phyloP scores from a whole-genome alignment of 2,113 vertebrate genomes.

The Aleadryas rufinucha region DNA sequence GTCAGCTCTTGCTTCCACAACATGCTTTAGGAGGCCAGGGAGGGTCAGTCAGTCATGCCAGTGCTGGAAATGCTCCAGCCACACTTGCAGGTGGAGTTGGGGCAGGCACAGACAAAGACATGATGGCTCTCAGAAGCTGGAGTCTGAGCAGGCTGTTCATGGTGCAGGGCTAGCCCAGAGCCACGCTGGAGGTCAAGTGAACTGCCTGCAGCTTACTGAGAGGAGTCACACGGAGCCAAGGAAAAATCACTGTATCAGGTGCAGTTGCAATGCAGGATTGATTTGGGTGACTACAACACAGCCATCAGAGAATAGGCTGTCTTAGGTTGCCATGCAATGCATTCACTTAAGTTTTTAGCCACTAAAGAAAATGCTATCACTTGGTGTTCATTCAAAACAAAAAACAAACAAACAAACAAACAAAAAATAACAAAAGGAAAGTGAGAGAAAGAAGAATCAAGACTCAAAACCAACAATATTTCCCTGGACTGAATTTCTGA shows the following conservation, averaged over 20 bases:
- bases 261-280: not conserved
- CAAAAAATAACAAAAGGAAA: not conserved
- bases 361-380: not conserved
- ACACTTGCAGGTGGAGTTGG: not conserved
- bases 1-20: not conserved
- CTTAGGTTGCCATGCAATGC: not conserved
- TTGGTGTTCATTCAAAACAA: not conserved
- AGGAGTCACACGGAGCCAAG: not conserved
- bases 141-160: not conserved
- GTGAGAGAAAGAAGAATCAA: not conserved
- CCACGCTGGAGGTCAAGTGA: not conserved
- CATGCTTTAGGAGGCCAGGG: fast-evolving
- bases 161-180: not conserved
- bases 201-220: not conserved
- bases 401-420: too few relatives aligned
- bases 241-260: not conserved
- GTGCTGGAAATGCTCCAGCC: fast-evolving
- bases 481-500: not conserved
- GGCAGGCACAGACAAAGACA: not conserved
- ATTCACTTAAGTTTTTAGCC: not conserved
- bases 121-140: fast-evolving
- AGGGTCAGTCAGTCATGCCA: fast-evolving
- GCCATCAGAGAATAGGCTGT: not conserved
- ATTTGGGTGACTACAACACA: not conserved
- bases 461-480: not conserved